phyloP scores from a whole-genome alignment of 2,888 invertebrate genomes.

The Erpobdella octoculata region DNA sequence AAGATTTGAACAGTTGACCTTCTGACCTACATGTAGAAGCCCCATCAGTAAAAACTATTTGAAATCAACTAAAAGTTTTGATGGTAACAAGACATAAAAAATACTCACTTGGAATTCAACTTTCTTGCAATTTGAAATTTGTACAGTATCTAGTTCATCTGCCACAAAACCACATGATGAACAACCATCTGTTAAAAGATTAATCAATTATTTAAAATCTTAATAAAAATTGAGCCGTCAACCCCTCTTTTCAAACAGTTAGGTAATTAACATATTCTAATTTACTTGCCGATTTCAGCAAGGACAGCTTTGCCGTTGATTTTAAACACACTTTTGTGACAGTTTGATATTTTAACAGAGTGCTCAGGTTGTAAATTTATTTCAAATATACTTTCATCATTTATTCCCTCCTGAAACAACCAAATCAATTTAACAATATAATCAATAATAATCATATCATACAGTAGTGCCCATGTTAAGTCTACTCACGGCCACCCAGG shows the following conservation, averaged over 20 bases:
- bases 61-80: neutral
- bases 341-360: neutral
- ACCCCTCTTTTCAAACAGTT: neutral
- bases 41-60: no score
- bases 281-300: neutral
- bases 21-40: no score
- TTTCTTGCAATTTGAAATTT: neutral
- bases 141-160: neutral
- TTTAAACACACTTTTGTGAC: neutral
- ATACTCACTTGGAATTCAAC: constrained; percentile 13
- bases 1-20: no score
- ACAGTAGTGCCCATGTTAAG: no score
- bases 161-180: neutral
- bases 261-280: no score
- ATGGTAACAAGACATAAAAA: neutral
- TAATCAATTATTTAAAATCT: neutral
- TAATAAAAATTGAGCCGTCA: no score
- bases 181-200: neutral
- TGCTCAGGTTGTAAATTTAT: no score
- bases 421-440: no score
- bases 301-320: neutral
- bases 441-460: no score
- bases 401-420: no score
- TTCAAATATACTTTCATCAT: no score
- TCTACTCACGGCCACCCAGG: no score